Percentiles rank a stretch among this genome's conserved stretches.
These are phyloP conservation scores for Eubasilissa splendida DNA, from an alignment of 2,888 invertebrate genomes.

Conservation along the genomic window DNA sequence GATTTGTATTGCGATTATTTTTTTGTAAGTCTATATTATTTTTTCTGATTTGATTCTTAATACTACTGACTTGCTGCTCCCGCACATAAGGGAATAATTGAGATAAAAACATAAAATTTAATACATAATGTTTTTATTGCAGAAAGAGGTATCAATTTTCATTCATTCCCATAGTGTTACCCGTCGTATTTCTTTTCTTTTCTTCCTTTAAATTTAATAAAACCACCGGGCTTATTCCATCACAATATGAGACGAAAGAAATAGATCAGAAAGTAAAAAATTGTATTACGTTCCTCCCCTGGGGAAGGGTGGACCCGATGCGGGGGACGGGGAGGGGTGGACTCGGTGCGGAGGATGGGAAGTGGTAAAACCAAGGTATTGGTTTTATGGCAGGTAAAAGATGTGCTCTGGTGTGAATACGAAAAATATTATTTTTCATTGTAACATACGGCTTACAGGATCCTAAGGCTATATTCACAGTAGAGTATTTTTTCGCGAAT, in stretches of 20 bases:
- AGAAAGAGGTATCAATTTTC: no score
- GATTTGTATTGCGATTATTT: no score
- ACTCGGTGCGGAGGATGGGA: background rate
- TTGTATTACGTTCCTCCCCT: conserved; percentile 11
- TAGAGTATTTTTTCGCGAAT: background rate
- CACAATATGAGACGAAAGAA: conserved; percentile 20
- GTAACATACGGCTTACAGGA: background rate
- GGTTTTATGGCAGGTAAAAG: conserved; percentile 24
- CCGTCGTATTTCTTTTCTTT: conserved; percentile 3
- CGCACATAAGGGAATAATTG: no score
- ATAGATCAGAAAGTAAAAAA: conserved; percentile 36
- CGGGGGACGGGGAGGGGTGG: background rate
- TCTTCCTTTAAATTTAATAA: conserved; percentile 23
- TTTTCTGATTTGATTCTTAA: no score
- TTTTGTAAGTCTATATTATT: no score
- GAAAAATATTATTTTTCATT: conserved; percentile 20
- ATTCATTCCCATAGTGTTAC: no score
- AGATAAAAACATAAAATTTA: no score
- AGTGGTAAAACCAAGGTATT: conserved; percentile 3
- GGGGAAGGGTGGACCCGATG: background rate
- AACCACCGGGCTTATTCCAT: conserved; percentile 16
- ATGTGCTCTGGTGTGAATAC: conserved; percentile 22
- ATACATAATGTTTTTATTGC: no score
- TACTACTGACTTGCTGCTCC: no score
- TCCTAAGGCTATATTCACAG: background rate